phyloP scores from a whole-genome alignment of 1,140 invertebrate genomes.

The Polypedilum vanderplanki region DNA sequence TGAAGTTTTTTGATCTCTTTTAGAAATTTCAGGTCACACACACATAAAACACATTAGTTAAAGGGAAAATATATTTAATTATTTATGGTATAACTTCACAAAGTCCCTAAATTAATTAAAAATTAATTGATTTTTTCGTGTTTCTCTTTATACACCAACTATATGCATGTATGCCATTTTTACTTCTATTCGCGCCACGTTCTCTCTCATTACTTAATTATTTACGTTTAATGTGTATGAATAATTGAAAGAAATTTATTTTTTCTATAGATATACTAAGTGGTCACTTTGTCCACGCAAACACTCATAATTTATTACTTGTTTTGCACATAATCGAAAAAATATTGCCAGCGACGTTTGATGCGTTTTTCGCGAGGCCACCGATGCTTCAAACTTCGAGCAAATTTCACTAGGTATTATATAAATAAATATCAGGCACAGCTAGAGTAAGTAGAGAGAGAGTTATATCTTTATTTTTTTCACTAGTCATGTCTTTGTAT shows the following conservation, averaged over 20 bases:
- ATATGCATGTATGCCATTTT: background rate
- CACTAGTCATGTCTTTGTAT: slow-evolving; percentile 17
- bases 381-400: slow-evolving; percentile 16
- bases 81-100: background rate
- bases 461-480: slow-evolving; percentile 27
- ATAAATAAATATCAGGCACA: slow-evolving; percentile 28
- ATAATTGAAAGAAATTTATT: slow-evolving; percentile 11
- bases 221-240: slow-evolving; percentile 21
- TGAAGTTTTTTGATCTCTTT: no score
- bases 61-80: no score
- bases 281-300: background rate
- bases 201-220: slow-evolving; percentile 17
- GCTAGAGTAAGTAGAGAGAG: background rate
- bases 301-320: background rate
- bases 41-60: no score
- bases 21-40: no score
- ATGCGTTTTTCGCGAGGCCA: background rate
- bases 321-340: background rate
- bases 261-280: background rate
- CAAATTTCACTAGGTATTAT: slow-evolving; percentile 25
- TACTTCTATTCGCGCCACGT: background rate
- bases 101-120: slow-evolving; percentile 22
- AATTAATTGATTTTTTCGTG: background rate
- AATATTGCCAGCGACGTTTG: background rate
- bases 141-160: background rate